Base-by-base conservation (phyloP, 2,797 vertebrate genomes). In the Gymnopithys bicolor region DNA sequence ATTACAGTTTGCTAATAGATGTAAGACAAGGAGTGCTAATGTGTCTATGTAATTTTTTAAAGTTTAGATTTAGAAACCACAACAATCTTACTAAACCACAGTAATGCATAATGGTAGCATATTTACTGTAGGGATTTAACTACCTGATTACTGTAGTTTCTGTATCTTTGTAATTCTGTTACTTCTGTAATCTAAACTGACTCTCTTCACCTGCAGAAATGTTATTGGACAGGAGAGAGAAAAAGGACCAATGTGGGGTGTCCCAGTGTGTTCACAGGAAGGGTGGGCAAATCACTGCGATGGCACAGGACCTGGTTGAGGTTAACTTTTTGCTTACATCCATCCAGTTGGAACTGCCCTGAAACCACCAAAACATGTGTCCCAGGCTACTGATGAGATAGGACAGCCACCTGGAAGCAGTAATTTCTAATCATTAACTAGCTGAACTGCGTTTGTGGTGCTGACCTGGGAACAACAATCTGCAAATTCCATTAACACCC, bases 361-460 rank as follows among this genome's bases (percentile, higher is more conserved):
- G 55, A 81, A 77, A 89, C 52, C 35, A 80, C 71, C 39, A 28
- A 27, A 9, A 23, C 6, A 3, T 80, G 84, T 80, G 45, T 81
- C 51, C 30, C 25, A 86, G 75, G 53, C 67, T 88, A 53, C 62
- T 37, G 39, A 66, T 63, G 85, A 95, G 87, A 76, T 82, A 91
- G 89, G 45, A 60, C 32, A 75, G 51, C 41, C 45, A 48, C 70
- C 71, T 90, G 89, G 41, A 94, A 70, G 85, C 76, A 93, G 24
- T 84, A 67, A 67, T 87, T 93, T 95, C 77, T 96, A 92, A 93
- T 95, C 68, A 95, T 97, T 96, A 97, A 93, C 96, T 75, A 84
- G 59, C n/a, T 91, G 59, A 75, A 64, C 73, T 52, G 37, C 19
- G 15, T 75, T 91, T 93, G 55, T 60, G 37, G 63, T 73, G 67